Evolutionary conservation across 64 coral and sea anemone genomes (phyloP), one percentile per base, ranked within the genome.

Genomic region (Montipora capricornis): DNA sequence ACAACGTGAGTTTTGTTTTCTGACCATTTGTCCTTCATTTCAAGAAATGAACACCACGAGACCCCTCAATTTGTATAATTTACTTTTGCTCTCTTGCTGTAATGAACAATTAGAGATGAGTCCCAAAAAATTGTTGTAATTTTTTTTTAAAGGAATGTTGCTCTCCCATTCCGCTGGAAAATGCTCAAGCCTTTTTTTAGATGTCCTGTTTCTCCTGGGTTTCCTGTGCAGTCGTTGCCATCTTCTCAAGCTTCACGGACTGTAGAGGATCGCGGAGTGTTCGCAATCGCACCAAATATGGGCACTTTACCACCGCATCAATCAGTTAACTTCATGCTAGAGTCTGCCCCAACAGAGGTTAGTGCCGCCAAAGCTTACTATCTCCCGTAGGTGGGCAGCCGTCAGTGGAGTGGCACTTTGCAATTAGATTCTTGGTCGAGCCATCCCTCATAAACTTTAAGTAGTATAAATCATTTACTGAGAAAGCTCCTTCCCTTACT

Each of bases 151-250:
- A 99, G 98, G 14, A 99, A 99, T 71, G 98, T 99, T 49, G 83
- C 95, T 0, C 88, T 99, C 3, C 95, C 98, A 4, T 99, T 99
- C 24, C 91, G 89, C 14, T 99, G 98, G 98, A 99, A 99, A 67
- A 20, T 99, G 45, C 92, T 69, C 80, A 99, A 94, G 57, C 98
- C 98, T 64, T 91, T 84, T 20, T 89, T 99, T 59, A 44, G 84
- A 59, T 90, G 88, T 15, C 94, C 88, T 20, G 24, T 78, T 6
- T 37, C 24, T 12, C 80, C 29, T 93, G 76, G 81, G 1, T 66
- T 55, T 19, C 78, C 51, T 58, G 74, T 57, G 24, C 75, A 81
- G 62, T 22, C 75, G 11, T 5, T 73, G 45, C 4, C 70, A 59
- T 80, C 75, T n/a, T 58, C 50, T 11, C 91, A 77, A 14, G 76